These are phyloP conservation scores for Alviniconcha strummeri DNA, from an alignment of 2,888 invertebrate species.

Conservation along the genomic window DNA sequence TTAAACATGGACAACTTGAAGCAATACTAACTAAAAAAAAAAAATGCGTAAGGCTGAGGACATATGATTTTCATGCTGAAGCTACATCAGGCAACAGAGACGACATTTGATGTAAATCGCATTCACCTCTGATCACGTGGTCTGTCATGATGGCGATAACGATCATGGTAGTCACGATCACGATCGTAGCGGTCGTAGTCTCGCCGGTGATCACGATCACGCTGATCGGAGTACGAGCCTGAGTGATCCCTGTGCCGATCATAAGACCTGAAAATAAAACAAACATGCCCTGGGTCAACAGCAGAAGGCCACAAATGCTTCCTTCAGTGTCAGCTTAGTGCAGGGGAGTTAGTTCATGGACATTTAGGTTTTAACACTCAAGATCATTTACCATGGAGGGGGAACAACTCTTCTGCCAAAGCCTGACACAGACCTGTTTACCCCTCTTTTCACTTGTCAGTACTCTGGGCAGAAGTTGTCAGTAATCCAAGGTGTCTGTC, in stretches of 20 bases:
- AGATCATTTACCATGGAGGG: not conserved
- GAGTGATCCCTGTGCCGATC: constrained; percentile 15
- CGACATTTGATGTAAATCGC: not conserved
- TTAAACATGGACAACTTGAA: too few species aligned
- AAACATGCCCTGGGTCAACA: too few species aligned
- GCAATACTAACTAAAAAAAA: not conserved
- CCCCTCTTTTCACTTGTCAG: too few species aligned
- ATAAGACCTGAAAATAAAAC: constrained; percentile 1
- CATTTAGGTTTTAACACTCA: not conserved
- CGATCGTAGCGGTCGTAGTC: constrained; percentile 22
- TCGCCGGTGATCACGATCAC: constrained; percentile 9
- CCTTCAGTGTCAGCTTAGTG: not conserved
- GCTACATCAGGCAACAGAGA: not conserved
- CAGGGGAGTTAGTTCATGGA: too few species aligned
- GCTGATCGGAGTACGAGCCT: constrained; percentile 10
- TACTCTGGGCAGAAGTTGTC: too few species aligned
- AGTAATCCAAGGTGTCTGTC: too few species aligned
- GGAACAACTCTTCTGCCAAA: too few species aligned
- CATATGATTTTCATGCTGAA: not conserved
- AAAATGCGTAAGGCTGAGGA: not conserved
- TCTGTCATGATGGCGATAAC: constrained; percentile 22
- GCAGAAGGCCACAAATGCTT: not conserved
- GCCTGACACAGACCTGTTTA: too few species aligned
- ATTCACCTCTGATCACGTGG: constrained; percentile 26
- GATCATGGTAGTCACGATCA: constrained; percentile 14